Percentiles rank a stretch among this genome's conserved stretches.
Evolutionary conservation across 2,797 vertebrate species (phyloP).

Genomic region (Hypotaenidia okinawae): DNA sequence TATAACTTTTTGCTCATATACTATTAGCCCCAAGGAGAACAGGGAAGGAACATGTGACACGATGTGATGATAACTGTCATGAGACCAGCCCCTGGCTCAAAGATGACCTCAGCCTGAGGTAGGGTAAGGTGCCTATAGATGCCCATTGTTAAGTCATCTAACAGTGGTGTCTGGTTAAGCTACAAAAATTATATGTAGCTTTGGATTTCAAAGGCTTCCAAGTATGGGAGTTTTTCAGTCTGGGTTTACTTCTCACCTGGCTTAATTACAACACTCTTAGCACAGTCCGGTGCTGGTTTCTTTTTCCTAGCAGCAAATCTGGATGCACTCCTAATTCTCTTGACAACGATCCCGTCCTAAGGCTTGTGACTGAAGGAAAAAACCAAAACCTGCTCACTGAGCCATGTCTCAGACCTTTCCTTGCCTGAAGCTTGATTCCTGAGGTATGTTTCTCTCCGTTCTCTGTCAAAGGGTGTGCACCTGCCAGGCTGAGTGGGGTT

Average conservation of each 20-base stretch:
- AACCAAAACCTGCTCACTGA: background rate
- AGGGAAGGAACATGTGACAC: background rate
- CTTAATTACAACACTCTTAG: background rate
- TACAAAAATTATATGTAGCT: background rate
- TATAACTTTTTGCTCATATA: too few relatives aligned
- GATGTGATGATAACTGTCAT: background rate
- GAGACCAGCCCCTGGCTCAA: background rate
- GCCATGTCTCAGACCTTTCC: background rate
- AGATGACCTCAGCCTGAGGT: background rate
- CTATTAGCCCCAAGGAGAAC: too few relatives aligned
- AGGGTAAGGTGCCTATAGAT: background rate
- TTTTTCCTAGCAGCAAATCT: background rate
- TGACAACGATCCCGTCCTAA: background rate
- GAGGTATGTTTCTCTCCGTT: rapidly evolving
- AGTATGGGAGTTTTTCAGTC: background rate
- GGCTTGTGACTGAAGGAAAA: background rate
- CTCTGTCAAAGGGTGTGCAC: background rate
- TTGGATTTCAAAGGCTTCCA: background rate
- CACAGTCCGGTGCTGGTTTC: background rate
- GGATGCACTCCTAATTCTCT: background rate
- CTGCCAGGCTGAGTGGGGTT: rapidly evolving
- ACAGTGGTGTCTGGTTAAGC: background rate
- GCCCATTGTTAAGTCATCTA: background rate
- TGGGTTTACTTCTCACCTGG: background rate
- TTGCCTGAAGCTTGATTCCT: background rate